Evolutionary conservation across 2,888 invertebrate species (phyloP), one percentile per base, ranked within the genome.

Genomic region (Meteorus colon): DNA sequence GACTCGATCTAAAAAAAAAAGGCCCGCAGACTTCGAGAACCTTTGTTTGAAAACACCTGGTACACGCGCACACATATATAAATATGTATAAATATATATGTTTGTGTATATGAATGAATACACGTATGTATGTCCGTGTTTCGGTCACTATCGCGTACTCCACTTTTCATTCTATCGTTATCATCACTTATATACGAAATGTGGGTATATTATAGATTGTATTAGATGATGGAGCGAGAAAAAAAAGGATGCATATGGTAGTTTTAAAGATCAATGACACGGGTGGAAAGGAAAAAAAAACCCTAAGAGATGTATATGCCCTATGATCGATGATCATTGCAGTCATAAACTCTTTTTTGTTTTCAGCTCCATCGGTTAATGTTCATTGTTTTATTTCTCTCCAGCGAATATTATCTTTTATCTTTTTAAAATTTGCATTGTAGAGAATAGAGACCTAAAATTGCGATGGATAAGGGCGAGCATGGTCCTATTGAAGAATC

Each of bases 381-480:
- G 1, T 19, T 62, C 14, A 29, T 60, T 60, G 59, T 31, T 31
- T 62, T 14, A 27, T 16, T 29, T 16, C 1, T 12, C n/a, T 29
- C 29, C 5, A 65, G 19, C 34, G 19, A 55, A 14, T 14, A 45
- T 10, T 10, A 41, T 45, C 41, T 51, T 65, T 73, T 14, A 8
- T 8, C 1, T 2, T 2, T 62, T 12, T 10, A 31, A 8, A n/a
- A 31, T 31, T 0, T 14, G 14, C 16, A n/a, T 59, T 70, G 34
- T 4, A 29, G 10, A 16, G 4, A 19, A 27, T 41, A 62, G 5
- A 70, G 16, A 8, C 31, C 16, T 14, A 8, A 10, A 48, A 48
- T 68, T 77, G 79, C 78, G 68, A 81, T 84, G 84, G 82, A 83
- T 68, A 82, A 82, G 76, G 81, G 81, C 77, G 80, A 78, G 79